Base-by-base conservation (phyloP, 2,888 invertebrate species). In the Caenorhabditis afra region DNA sequence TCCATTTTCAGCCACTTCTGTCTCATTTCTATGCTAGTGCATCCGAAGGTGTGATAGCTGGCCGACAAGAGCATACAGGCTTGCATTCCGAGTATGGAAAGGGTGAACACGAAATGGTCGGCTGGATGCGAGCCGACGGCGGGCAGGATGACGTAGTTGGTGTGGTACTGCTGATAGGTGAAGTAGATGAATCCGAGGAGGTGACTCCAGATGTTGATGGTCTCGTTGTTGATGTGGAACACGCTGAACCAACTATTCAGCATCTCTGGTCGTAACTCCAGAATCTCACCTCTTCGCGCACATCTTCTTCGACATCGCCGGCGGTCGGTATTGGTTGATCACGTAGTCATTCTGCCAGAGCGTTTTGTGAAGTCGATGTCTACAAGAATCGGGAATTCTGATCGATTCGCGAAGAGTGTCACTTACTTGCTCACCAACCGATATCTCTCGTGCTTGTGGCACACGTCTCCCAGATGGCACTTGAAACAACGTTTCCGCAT, bases 211-310 rank as follows among this genome's bases (percentile, higher is more conserved):
- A 97, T 96, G 90, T 97, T 97, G 90, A 97, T 93, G 0, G 96
- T 97, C 91, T 97, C 97, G 91, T 97, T 97, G 70, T 95, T 96
- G 95, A 96, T 95, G 94, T 95, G 95, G 92, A 97, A 96, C 90
- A 96, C 93, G 91, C 96, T 95, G 92, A 81, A 93, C 7, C 29
- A 29, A 7, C n/a, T 49, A 22, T 18, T 35, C 12, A 47, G 18
- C 22, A 35, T 23, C 11, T 39, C 8, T 52, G 23, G 18, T 53
- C 29, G 14, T 8, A 49, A 20, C 29, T 29, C 7, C 29, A 41
- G 44, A n/a, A 16, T 29, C 83, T 76, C 86, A 95, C 95, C 95
- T 96, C 92, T 95, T 95, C 91, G 95, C 92, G 90, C 96, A 96
- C 86, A 95, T 92, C 90, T 93, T 93, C n/a, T 94, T 94, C 7